Conservation (phyloP, 2,113 vertebrate genomes). For the Tyrannus savana region DNA sequence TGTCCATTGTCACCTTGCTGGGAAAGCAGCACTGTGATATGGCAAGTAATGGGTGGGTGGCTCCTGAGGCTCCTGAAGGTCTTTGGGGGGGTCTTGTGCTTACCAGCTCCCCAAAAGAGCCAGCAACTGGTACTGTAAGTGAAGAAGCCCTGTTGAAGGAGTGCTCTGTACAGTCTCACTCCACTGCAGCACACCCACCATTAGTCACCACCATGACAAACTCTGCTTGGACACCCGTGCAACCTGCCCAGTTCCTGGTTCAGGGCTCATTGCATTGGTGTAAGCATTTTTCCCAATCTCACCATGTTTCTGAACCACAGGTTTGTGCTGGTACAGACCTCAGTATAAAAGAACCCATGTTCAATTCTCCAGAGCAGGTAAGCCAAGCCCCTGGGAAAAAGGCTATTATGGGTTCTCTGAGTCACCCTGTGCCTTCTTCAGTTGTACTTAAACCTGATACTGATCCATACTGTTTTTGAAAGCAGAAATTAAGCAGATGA, state of each 20-base stretch:
- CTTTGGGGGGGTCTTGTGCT: neutral
- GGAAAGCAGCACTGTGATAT: neutral
- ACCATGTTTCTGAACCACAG: neutral
- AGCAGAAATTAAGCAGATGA: neutral
- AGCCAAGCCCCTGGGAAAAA: constrained; percentile 34
- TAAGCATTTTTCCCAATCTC: neutral
- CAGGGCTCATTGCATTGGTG: neutral
- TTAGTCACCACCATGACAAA: neutral
- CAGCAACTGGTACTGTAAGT: neutral
- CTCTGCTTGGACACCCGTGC: neutral
- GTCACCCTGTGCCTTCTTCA: neutral
- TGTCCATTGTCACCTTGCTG: neutral
- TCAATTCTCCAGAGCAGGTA: neutral
- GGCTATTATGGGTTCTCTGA: constrained; percentile 35
- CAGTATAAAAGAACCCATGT: neutral
- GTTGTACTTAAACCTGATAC: constrained; percentile 39
- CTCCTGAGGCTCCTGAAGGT: neutral
- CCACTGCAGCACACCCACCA: neutral
- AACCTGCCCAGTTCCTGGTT: neutral
- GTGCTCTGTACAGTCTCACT: neutral
- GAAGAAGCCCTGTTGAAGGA: neutral
- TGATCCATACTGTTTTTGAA: constrained; percentile 33
- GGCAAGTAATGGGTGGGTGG: neutral
- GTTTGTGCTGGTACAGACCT: neutral
- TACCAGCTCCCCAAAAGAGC: neutral